A percentile compares a stretch with the other conserved stretches of the same genome.
These are phyloP conservation scores for Nebria ingens DNA, from an alignment of 1,140 invertebrate genomes.

Conservation along the genomic window DNA sequence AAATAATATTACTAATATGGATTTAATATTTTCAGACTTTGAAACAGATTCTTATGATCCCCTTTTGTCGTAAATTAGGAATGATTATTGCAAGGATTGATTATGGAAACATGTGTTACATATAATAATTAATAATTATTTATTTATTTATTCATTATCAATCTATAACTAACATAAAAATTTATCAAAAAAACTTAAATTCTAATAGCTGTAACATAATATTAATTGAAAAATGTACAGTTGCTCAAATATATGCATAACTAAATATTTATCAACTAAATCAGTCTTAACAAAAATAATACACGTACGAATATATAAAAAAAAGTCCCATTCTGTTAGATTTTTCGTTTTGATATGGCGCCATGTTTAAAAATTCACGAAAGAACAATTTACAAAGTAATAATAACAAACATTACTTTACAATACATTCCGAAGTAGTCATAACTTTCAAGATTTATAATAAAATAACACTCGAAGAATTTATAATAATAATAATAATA, in stretches of 20 bases:
- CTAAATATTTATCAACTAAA: slow-evolving; percentile 5
- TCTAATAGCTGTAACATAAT: slow-evolving; percentile 1
- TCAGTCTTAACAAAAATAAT: slow-evolving; percentile 29
- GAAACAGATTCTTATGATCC: too few species aligned
- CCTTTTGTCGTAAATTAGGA: too few species aligned
- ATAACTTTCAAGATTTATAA: too few species aligned
- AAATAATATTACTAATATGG: too few species aligned
- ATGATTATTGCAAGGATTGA: too few species aligned
- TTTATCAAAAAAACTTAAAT: slow-evolving; percentile 5
- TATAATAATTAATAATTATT: neutral
- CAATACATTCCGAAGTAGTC: too few species aligned
- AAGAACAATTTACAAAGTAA: too few species aligned
- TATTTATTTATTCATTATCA: neutral
- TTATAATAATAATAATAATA: too few species aligned
- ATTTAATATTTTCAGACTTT: too few species aligned
- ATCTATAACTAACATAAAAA: slow-evolving; percentile 8
- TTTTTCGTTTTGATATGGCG: slow-evolving; percentile 10
- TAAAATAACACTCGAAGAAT: too few species aligned
- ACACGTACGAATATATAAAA: slow-evolving; percentile 17
- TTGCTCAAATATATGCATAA: slow-evolving; percentile 3
- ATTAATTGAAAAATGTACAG: neutral
- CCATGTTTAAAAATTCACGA: too few species aligned
- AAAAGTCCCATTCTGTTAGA: neutral
- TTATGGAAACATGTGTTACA: neutral
- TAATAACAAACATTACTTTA: too few species aligned